These are phyloP conservation scores for Phengaris alcon DNA, from an alignment of 2,888 invertebrate genomes.

Conservation along the genomic window DNA sequence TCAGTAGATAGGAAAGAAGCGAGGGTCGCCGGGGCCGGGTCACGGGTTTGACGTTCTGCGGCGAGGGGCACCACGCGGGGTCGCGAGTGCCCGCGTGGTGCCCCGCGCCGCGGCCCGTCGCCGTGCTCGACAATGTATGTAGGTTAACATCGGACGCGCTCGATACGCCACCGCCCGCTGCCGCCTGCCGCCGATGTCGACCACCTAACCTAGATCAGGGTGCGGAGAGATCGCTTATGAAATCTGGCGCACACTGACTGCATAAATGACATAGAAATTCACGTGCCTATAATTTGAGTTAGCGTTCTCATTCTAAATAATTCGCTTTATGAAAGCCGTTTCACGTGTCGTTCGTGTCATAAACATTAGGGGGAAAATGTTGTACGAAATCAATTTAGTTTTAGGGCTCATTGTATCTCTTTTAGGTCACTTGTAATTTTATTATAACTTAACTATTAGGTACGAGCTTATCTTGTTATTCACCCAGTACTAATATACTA, in stretches of 20 bases:
- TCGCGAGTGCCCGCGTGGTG: constrained; percentile 68
- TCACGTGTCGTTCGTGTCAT: constrained; percentile 30
- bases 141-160: constrained; percentile 77
- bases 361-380: not conserved
- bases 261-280: constrained; percentile 67
- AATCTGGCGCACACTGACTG: constrained; percentile 74
- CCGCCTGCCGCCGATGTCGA: constrained; percentile 57
- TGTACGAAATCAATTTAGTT: not conserved
- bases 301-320: constrained; percentile 30
- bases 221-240: constrained; percentile 78
- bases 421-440: constrained; percentile 17
- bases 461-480: not conserved
- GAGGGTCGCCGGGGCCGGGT: constrained; percentile 48
- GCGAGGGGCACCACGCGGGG: constrained; percentile 63
- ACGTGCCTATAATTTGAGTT: constrained; percentile 48
- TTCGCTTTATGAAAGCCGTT: constrained; percentile 29
- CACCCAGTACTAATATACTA: not conserved
- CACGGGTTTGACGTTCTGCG: constrained; percentile 67
- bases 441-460: not conserved
- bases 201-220: constrained; percentile 80
- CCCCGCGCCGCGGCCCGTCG: constrained; percentile 32
- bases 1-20: constrained; percentile 30
- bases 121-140: constrained; percentile 69
- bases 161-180: constrained; percentile 64
- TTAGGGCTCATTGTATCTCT: constrained; percentile 2